Evolutionary conservation across 92 coral and sea anemone species (phyloP), one percentile per base, ranked within the genome.

Genomic region (Phenganax stokvisi): DNA sequence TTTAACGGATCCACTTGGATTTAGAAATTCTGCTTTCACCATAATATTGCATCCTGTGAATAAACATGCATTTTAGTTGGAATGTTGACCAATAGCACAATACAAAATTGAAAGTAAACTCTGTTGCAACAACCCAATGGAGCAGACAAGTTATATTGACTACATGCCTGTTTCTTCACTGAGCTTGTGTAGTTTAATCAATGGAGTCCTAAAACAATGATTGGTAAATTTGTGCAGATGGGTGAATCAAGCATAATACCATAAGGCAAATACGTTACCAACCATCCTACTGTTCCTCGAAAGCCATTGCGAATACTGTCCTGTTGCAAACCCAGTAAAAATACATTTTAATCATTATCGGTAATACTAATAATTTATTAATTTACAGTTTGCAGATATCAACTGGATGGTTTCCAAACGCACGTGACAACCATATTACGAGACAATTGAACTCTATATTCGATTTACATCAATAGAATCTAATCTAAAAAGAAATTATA

Each of bases 1-100:
- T 84, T 93, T 93, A 7, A 93, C 97, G 27, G 98, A 93, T 27
- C 97, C 98, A 70, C 98, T 94, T 11, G 98, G 98, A 78, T 93
- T 93, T 29, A 93, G 79, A 54, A 89, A 93, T 70, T 93, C 98
- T 31, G 92, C 98, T 84, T 93, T 93, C 47, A 89, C 94, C 8
- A 92, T 91, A 28, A 93, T 93, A 69, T 93, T 93, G 88, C 98
- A 93, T 17, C 98, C 97, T 93, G 70, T 81, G 47, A 10, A 16
- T 57, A 57, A 69, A 56, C 17, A 29, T 57, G 69, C 17, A n/a
- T 27, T 2, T 12, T n/a, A 62, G 17, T 7, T 31, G 47, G 47
- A 0, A 37, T 37, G 47, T 37, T 37, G 47, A 5, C 47, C 5
- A 37, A 37, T 5, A 37, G 47, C 47, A 37, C 47, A 2, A 37